These are phyloP conservation scores for Nomada ruficornis DNA, from an alignment of 2,888 invertebrate genomes.

Conservation along the genomic window DNA sequence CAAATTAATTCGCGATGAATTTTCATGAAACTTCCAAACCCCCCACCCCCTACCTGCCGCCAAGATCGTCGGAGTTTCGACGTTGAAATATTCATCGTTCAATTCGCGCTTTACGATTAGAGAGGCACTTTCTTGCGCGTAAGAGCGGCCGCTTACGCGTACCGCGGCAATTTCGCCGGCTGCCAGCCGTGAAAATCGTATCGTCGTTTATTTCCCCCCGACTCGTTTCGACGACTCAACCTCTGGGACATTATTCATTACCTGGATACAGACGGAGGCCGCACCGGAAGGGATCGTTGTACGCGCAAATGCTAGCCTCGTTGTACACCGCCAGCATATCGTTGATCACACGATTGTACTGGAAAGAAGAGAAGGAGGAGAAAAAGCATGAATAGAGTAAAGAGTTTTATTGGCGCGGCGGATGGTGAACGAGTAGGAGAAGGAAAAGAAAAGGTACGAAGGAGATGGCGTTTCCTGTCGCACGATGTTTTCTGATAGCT, in stretches of 20 bases:
- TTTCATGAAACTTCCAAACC: slow-evolving; percentile 26
- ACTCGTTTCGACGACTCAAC: background rate
- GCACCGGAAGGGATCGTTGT: slow-evolving; percentile 93
- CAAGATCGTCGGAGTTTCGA: background rate
- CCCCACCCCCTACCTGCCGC: background rate
- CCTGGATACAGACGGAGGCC: slow-evolving; percentile 93
- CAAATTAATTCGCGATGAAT: slow-evolving; percentile 34
- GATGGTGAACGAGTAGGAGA: background rate
- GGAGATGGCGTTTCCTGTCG: slow-evolving; percentile 26
- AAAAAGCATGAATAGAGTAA: background rate
- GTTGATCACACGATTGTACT: slow-evolving; percentile 95
- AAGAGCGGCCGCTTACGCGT: slow-evolving; percentile 27
- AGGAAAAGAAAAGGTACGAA: background rate
- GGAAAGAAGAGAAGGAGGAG: slow-evolving; percentile 75
- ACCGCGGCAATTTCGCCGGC: slow-evolving; percentile 42
- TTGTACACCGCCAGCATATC: slow-evolving; percentile 96
- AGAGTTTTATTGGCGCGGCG: background rate
- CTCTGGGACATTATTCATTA: slow-evolving; percentile 64
- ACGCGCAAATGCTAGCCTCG: slow-evolving; percentile 92
- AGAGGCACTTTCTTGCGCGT: slow-evolving; percentile 59
- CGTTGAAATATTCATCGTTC: slow-evolving; percentile 33
- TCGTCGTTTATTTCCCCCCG: slow-evolving; percentile 12
- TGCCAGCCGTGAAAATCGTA: slow-evolving; percentile 45
- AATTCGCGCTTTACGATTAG: slow-evolving; percentile 36
- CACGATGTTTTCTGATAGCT: too few species aligned